Conservation (phyloP, 2,888 invertebrate genomes). For the Acanthosepion esculentum region DNA sequence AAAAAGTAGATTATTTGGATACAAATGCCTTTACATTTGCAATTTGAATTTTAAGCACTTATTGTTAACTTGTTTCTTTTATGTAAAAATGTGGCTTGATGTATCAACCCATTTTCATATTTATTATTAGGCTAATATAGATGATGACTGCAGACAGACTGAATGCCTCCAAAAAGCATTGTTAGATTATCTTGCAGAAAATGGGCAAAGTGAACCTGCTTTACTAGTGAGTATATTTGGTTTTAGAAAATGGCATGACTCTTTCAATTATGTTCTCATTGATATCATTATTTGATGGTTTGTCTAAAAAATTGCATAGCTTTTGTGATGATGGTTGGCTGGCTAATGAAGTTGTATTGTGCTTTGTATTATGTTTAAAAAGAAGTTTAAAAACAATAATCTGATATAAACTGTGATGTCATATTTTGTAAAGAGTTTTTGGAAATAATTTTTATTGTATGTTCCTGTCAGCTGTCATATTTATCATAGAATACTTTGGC, state of each 20-base stretch:
- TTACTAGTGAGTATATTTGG: slow-evolving; percentile 66
- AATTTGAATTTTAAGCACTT: background rate
- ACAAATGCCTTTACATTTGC: background rate
- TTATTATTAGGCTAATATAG: background rate
- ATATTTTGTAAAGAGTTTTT: too few species aligned
- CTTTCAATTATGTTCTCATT: background rate
- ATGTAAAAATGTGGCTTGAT: background rate
- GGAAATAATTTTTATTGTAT: too few species aligned
- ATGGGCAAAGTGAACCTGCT: slow-evolving; percentile 73
- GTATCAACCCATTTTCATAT: background rate
- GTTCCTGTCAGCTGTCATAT: too few species aligned
- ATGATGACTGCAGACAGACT: slow-evolving; percentile 59
- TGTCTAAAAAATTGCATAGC: background rate
- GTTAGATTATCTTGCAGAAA: slow-evolving; percentile 72
- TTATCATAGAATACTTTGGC: too few species aligned
- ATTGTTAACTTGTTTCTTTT: background rate
- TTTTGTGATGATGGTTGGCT: background rate
- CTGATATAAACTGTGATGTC: too few species aligned
- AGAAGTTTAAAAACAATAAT: too few species aligned
- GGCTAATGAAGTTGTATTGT: too few species aligned
- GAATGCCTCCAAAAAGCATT: slow-evolving; percentile 72
- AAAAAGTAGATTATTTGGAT: background rate
- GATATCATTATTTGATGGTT: background rate
- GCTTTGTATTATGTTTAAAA: too few species aligned
- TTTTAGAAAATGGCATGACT: background rate